Evolutionary conservation across 2,888 invertebrate species (phyloP), one percentile per base, ranked within the genome.

Genomic region (Pteria penguin): DNA sequence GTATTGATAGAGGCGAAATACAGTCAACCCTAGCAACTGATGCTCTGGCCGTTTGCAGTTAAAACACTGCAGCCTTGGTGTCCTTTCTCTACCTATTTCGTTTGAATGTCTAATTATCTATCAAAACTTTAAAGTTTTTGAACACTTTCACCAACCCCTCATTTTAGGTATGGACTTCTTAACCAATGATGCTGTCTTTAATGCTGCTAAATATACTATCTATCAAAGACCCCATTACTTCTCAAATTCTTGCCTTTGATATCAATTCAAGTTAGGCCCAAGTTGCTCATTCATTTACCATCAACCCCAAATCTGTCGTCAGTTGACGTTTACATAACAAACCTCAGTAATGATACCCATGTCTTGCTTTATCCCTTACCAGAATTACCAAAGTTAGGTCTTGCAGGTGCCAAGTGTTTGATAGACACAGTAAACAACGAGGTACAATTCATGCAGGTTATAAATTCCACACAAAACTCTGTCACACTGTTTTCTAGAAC

Each of bases 151-250:
- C 4, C 4, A 55, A 8, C 31, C 63, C 5, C 18, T 63, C 26
- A 63, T 63, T 63, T 26, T 63, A 11, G 63, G 63, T 4, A n/a
- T 31, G 24, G 63, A 63, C 36, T n/a, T n/a, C n/a, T n/a, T n/a
- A n/a, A n/a, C n/a, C n/a, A n/a, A n/a, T n/a, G n/a, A n/a, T n/a
- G n/a, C n/a, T n/a, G n/a, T n/a, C n/a, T n/a, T n/a, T n/a, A n/a
- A n/a, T n/a, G n/a, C n/a, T n/a, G n/a, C n/a, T 63, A 36, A 33
- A 22, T 26, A 22, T 22, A n/a, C 63, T 33, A 11, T 22, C 24
- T 33, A 5, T 63, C 33, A 33, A 33, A 22, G 33, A 63, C 36
- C 24, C 33, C n/a, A 22, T 33, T 26, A 18, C 32, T 2, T 5
- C n/a, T 2, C 11, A 14, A 63, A 4, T 31, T 26, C 33, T 32